Conservation (phyloP, 2,888 invertebrate genomes). For the Chymomyza amoena region DNA sequence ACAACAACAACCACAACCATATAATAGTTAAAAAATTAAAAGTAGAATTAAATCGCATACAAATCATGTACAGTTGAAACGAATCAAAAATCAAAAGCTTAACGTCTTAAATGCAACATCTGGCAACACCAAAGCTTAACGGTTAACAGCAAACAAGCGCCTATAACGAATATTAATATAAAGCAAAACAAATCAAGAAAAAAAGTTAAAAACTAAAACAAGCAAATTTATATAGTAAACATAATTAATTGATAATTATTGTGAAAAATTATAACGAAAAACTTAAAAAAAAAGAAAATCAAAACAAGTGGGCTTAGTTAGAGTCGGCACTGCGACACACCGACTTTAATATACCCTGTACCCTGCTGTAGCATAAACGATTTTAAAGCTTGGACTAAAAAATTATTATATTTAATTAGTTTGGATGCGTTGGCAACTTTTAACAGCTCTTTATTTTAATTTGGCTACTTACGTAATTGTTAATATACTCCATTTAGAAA, state of each 20-base stretch:
- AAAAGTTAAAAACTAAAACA: neutral
- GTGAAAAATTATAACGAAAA: neutral
- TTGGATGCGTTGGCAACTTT: too few relatives aligned
- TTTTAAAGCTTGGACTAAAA: too few relatives aligned
- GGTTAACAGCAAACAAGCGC: constrained; percentile 22
- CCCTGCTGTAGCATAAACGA: too few relatives aligned
- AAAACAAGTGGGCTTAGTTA: too few relatives aligned
- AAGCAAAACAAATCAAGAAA: neutral
- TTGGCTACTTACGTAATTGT: too few relatives aligned
- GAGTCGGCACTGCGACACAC: neutral
- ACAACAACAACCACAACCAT: constrained; percentile 39
- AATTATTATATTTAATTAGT: too few relatives aligned
- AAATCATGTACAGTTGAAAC: constrained; percentile 75
- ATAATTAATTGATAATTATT: neutral
- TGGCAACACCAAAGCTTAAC: constrained; percentile 13
- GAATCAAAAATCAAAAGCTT: too few relatives aligned
- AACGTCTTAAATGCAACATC: neutral
- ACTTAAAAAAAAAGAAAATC: neutral
- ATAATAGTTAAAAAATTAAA: constrained; percentile 73
- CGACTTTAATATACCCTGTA: too few relatives aligned
- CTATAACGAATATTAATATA: neutral
- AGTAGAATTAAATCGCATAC: constrained; percentile 75
- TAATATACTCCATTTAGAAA: too few relatives aligned
- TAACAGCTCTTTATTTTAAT: too few relatives aligned
- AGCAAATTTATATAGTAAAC: neutral